Conservation (phyloP, 2,888 invertebrate species). For the Gryllus longicercus region DNA sequence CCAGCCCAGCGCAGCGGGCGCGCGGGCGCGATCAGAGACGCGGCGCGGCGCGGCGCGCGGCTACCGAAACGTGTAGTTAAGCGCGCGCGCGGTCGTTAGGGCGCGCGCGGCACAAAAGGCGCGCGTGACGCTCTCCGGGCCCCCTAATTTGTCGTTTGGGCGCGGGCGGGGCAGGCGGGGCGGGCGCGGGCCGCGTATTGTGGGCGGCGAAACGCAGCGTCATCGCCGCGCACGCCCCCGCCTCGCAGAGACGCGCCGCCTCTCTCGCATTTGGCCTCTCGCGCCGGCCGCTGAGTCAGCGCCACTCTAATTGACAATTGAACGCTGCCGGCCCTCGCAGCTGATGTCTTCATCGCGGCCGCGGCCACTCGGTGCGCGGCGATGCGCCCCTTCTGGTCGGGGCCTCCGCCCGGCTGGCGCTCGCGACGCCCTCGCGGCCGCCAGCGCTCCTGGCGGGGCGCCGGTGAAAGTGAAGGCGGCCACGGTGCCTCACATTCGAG, state of each 20-base stretch:
- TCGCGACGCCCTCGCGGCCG: not conserved
- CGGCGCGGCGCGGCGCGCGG: not conserved
- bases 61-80: conserved; percentile 17
- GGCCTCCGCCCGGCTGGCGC: not conserved
- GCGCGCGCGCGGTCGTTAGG: not conserved
- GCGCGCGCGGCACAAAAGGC: not conserved
- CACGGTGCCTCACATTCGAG: not conserved
- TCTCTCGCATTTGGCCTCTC: not conserved
- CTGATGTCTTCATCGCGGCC: not conserved
- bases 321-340: not conserved
- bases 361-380: not conserved
- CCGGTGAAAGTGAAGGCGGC: not conserved
- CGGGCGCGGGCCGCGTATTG: not conserved
- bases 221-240: not conserved
- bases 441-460: not conserved
- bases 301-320: conserved; percentile 3
- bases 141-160: not conserved
- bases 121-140: not conserved
- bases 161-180: not conserved
- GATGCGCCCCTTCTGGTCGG: not conserved
- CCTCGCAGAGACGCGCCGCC: not conserved
- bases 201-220: not conserved
- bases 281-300: not conserved
- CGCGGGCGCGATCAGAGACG: not conserved
- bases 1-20: not conserved